Base-by-base conservation (phyloP, 1,140 invertebrate genomes). In the Vanessa tameamea region DNA sequence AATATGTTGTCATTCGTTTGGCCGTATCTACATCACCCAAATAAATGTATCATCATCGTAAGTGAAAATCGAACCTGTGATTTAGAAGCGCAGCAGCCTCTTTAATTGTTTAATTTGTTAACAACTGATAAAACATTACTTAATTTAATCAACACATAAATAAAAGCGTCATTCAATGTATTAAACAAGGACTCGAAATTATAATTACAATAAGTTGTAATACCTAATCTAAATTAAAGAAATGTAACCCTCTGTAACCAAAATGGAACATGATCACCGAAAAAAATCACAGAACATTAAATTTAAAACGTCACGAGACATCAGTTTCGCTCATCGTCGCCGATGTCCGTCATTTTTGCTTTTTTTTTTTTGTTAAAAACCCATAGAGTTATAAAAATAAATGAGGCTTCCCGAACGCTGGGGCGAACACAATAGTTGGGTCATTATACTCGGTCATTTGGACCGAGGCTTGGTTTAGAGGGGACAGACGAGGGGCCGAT, bases 311-410 rank as follows among this genome's bases (percentile, higher is more conserved):
- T 72, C 70, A 85, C 85, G 80, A 83, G 73, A 87, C 86, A 89
- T 90, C 84, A 84, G 86, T 84, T 85, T 81, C 68, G 82, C 70
- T 79, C 80, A 85, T 85, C 83, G 77, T 78, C 75, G 69, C 73
- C 77, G 78, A 76, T 87, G 81, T 82, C 82, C 82, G 75, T 76
- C 82, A 83, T 87, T 86, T 83, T 87, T 82, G 71, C 82, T 86
- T 86, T 84, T 86, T 68, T n/a, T 71, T 77, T 72, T 73, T 55
- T 82, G 83, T 88, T 87, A 90, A 91, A 90, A 90, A 82, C 79
- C 85, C 86, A 85, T 91, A 84, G 84, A 87, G 89, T 83, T 90
- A 85, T 90, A 91, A 91, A 91, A 91, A 87, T 91, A 91, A 91
- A 91, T 91, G 89, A 90, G 87, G 85, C 89, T 89, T 91, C 85